phyloP scores from a whole-genome alignment of 2,888 invertebrate genomes.

The Axea sp. region DNA sequence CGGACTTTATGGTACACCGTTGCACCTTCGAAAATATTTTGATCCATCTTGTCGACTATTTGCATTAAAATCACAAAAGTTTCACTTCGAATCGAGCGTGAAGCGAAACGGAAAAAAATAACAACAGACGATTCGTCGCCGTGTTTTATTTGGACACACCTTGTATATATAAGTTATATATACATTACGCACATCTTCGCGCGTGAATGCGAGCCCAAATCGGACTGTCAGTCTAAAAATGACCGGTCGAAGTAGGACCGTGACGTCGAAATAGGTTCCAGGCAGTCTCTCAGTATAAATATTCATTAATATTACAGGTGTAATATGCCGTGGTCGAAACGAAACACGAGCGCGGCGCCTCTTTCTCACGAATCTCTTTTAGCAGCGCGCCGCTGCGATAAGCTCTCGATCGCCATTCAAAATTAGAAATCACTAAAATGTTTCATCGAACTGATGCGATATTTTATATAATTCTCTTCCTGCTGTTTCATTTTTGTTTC shows the following conservation, averaged over 20 bases:
- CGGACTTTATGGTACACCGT: too few species aligned
- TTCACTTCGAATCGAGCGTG: slow-evolving; percentile 28
- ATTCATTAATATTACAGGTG: slow-evolving; percentile 69
- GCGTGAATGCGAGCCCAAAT: slow-evolving; percentile 49
- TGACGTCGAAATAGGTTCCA: slow-evolving; percentile 59
- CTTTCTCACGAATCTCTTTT: slow-evolving; percentile 61
- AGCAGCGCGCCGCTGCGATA: slow-evolving; percentile 50
- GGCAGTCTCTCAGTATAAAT: slow-evolving; percentile 64
- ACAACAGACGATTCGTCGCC: slow-evolving; percentile 13
- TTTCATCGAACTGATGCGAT: slow-evolving; percentile 34
- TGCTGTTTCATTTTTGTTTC: slow-evolving; percentile 12
- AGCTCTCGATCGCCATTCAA: slow-evolving; percentile 42
- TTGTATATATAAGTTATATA: slow-evolving; percentile 49
- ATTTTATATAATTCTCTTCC: slow-evolving; percentile 25
- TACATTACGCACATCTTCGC: slow-evolving; percentile 36
- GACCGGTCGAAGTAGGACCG: slow-evolving; percentile 54
- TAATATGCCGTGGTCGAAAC: slow-evolving; percentile 62
- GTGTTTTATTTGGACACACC: slow-evolving; percentile 41
- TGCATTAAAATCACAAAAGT: slow-evolving; percentile 33
- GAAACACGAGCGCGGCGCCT: slow-evolving; percentile 56
- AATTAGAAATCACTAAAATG: slow-evolving; percentile 43
- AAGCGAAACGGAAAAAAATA: slow-evolving; percentile 26
- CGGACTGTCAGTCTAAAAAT: slow-evolving; percentile 59
- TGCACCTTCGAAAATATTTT: slow-evolving; percentile 23
- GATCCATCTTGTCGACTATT: slow-evolving; percentile 13